These are phyloP conservation scores for Lasioglossum leucozonium DNA, from an alignment of 2,888 invertebrate species.

Conservation along the genomic window DNA sequence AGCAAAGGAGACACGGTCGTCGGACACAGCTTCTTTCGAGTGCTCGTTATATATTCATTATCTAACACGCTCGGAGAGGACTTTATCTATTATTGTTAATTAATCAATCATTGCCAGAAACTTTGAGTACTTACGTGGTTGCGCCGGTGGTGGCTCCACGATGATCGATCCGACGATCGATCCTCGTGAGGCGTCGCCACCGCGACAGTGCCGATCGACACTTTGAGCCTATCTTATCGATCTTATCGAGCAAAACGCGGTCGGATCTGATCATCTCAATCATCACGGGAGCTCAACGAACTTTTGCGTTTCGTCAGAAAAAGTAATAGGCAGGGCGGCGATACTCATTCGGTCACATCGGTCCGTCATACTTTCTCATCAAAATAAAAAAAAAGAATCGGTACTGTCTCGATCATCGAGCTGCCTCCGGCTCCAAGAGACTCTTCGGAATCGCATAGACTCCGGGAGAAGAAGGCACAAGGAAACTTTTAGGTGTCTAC, in stretches of 20 bases:
- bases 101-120: constrained; percentile 57
- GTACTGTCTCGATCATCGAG: background rate
- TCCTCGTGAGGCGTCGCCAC: constrained; percentile 52
- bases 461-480: background rate
- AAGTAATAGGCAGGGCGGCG: constrained; percentile 27
- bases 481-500: background rate
- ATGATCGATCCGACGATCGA: constrained; percentile 59
- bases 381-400: background rate
- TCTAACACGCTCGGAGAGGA: constrained; percentile 65
- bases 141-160: constrained; percentile 55
- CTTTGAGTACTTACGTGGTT: constrained; percentile 69
- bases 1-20: constrained; percentile 21
- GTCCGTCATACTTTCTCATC: background rate
- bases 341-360: constrained; percentile 40
- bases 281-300: constrained; percentile 7
- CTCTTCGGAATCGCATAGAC: background rate
- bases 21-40: constrained; percentile 68
- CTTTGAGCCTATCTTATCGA: constrained; percentile 71
- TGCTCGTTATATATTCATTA: constrained; percentile 50
- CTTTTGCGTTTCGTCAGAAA: background rate
- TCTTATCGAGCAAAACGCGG: constrained; percentile 32
- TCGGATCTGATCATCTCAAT: constrained; percentile 37
- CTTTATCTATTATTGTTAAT: constrained; percentile 54
- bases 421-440: background rate
- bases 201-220: constrained; percentile 55